Evolutionary conservation across 2,888 invertebrate genomes (phyloP).

Genomic region (Orthonevra nobilis): DNA sequence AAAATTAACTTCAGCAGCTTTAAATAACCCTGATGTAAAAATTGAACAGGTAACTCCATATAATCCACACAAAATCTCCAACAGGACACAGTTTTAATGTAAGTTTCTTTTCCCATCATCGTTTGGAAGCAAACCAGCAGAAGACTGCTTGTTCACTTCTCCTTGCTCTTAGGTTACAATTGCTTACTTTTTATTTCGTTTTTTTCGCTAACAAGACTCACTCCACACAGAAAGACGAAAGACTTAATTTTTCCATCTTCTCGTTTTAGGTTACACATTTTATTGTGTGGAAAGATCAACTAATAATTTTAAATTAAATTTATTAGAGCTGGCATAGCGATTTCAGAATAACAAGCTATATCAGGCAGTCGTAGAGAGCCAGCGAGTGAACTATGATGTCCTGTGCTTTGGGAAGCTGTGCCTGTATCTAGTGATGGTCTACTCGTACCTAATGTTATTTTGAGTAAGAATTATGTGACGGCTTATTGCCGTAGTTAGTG

Average conservation of each 20-base stretch:
- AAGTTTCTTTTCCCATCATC: no score
- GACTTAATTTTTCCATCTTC: constrained; percentile 27
- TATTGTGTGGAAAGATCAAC: constrained; percentile 69
- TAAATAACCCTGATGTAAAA: no score
- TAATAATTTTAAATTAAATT: constrained; percentile 71
- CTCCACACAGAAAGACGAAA: no score
- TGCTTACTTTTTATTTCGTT: no score
- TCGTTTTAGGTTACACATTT: constrained; percentile 41
- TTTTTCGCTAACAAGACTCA: no score
- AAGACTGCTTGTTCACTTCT: no score
- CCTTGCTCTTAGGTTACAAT: no score
- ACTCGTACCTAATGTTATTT: constrained; percentile 64
- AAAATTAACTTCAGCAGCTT: no score
- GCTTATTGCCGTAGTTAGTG: constrained; percentile 8
- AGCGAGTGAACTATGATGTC: constrained; percentile 44
- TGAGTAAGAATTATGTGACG: constrained; percentile 63
- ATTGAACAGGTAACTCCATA: no score
- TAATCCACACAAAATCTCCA: no score
- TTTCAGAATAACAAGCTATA: constrained; percentile 33
- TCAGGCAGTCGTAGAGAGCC: neutral
- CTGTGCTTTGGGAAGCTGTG: constrained; percentile 47
- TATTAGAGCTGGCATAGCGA: constrained; percentile 64
- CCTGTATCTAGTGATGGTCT: constrained; percentile 34
- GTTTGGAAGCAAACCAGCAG: no score
- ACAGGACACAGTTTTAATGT: no score